Evolutionary conservation across 2,888 invertebrate species (phyloP).

Genomic region (Automeris io): DNA sequence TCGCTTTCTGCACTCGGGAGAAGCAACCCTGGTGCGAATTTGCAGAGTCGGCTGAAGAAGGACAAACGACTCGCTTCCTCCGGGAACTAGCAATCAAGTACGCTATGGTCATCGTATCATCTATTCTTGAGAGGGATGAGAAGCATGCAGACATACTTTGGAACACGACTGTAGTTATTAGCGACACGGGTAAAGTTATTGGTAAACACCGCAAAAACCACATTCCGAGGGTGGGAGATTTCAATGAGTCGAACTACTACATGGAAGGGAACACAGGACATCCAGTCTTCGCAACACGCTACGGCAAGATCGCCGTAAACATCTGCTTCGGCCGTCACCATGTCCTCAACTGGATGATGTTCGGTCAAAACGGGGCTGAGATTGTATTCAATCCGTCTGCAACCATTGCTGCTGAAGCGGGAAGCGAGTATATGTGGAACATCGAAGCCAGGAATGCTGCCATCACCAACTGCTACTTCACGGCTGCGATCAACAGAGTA

Average conservation of each 20-base stretch:
- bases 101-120: conserved; percentile 96
- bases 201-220: conserved; percentile 99
- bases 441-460: conserved; percentile 98
- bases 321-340: conserved; percentile 99
- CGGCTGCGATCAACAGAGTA: conserved; percentile 95
- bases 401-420: conserved; percentile 84
- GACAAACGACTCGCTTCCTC: conserved; percentile 91
- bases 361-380: conserved; percentile 97
- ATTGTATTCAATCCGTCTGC: conserved; percentile 99
- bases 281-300: conserved; percentile 92
- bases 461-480: conserved; percentile 96
- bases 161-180: conserved; percentile 98
- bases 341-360: conserved; percentile 99
- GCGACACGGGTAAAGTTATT: conserved; percentile 89
- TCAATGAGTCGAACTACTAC: conserved; percentile 99
- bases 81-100: conserved; percentile 87
- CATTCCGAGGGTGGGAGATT: conserved; percentile 98
- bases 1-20: conserved; percentile 98
- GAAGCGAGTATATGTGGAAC: conserved; percentile 95
- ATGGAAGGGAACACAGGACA: conserved; percentile 97
- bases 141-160: conserved; percentile 91
- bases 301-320: conserved; percentile 94
- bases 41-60: conserved; percentile 93
- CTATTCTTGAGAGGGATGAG: conserved; percentile 96
- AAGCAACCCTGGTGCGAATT: conserved; percentile 98